Evolutionary conservation across 30 jellyfish, hydroid and myxozoan genomes (phyloP), one percentile per base, ranked within the genome.

Genomic region (Clytia hemisphaerica): DNA sequence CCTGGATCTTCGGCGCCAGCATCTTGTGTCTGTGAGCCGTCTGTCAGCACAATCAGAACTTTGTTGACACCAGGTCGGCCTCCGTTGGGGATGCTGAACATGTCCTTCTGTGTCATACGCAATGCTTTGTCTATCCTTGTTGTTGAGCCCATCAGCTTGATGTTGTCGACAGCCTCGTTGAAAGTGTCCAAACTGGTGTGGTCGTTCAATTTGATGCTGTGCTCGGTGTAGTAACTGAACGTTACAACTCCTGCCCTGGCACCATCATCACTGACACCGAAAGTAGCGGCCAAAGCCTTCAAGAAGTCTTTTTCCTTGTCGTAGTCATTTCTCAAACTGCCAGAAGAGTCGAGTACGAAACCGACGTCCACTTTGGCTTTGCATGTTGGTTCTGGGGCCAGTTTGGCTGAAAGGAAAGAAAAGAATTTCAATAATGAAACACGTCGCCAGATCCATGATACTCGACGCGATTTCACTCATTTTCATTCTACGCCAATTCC

Each of bases 71-170:
- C 83, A 21, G 80, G n/a, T 18, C 94, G 71, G 29, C 94, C 92
- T 21, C 96, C 96, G 42, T 72, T 72, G 48, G 25, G 26, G 19
- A 15, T 4, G 15, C 37, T 72, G 67, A 86, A 57, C 68, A 86
- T 36, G 57, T 81, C 57, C 22, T 74, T 64, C 61, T 72, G 67
- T 31, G 96, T 92, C 15, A 78, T 83, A 18, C 78, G 74, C 50
- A 86, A 77, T 33, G 96, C 96, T 65, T 67, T 73, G 84, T 86
- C 96, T 38, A 86, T 86, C 61, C 96, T 58, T 1, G 96, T 86
- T 35, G 94, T 79, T 26, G 54, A 73, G 51, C 96, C 96, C 82
- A 86, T 64, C 68, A 78, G 75, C 24, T 92, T 94, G 27, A 78
- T 57, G 27, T 53, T 31, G 55, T 86, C 94, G 14, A 86, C 94